These are phyloP conservation scores for Palythoa grandis DNA, from an alignment of 92 coral and sea anemone genomes.

Conservation along the genomic window DNA sequence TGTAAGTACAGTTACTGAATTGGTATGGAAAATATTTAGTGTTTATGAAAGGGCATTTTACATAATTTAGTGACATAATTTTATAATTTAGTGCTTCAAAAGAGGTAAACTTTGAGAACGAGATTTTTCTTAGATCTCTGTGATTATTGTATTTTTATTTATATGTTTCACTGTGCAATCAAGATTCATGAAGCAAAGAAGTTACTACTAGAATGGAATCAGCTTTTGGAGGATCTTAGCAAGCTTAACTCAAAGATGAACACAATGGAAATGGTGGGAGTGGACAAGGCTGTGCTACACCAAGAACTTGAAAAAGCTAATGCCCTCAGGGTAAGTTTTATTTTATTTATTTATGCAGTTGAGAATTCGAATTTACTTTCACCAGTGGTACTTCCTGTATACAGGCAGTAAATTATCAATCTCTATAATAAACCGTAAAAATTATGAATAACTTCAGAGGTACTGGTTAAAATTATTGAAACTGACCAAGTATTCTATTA, in stretches of 20 bases:
- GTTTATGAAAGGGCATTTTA: too few species aligned
- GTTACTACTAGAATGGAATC: slow-evolving; percentile 71
- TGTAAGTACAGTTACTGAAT: too few species aligned
- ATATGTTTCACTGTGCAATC: neutral
- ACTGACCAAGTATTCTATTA: too few species aligned
- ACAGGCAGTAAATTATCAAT: too few species aligned
- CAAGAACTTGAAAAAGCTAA: slow-evolving; percentile 64
- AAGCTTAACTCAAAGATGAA: slow-evolving; percentile 64
- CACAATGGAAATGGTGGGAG: slow-evolving; percentile 52
- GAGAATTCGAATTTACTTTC: too few species aligned
- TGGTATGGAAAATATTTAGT: too few species aligned
- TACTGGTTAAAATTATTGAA: too few species aligned
- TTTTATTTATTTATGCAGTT: too few species aligned
- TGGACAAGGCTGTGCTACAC: slow-evolving; percentile 58
- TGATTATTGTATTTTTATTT: neutral
- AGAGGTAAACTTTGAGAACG: neutral
- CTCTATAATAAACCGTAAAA: too few species aligned
- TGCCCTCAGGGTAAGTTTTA: slow-evolving; percentile 66
- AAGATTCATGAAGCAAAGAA: slow-evolving; percentile 84
- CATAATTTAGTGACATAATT: too few species aligned
- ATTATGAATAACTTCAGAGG: too few species aligned
- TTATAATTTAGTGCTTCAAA: neutral
- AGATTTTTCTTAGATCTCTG: neutral
- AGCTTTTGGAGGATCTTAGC: slow-evolving; percentile 65
- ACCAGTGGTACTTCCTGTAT: too few species aligned